phyloP scores from a whole-genome alignment of 1,140 invertebrate species.

The Antheraea pernyi region DNA sequence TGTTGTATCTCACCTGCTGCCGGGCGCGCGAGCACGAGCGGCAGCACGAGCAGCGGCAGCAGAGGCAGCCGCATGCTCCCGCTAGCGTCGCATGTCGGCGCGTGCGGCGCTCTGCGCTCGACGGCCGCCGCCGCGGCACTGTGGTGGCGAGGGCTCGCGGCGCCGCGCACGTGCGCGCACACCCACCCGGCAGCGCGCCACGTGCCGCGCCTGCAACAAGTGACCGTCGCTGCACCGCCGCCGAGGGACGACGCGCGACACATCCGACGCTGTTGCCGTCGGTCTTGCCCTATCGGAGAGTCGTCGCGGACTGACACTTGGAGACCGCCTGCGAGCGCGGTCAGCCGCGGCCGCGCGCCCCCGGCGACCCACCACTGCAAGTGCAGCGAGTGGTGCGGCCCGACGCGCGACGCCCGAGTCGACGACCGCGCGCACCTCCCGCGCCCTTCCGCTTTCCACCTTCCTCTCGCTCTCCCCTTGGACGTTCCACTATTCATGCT shows the following conservation, averaged over 20 bases:
- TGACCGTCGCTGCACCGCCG: conserved; percentile 31
- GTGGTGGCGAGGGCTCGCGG: conserved; percentile 26
- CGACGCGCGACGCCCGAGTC: conserved; percentile 24
- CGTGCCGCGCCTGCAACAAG: conserved; percentile 39
- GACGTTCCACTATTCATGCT: conserved; percentile 8
- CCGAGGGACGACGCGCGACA: conserved; percentile 34
- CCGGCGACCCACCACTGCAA: conserved; percentile 33
- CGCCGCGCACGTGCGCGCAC: conserved; percentile 39
- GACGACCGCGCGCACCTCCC: conserved; percentile 42
- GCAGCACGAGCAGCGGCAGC: conserved; percentile 70
- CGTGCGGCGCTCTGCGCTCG: conserved; percentile 57
- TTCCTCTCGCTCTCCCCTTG: not conserved
- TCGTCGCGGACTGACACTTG: conserved; percentile 53
- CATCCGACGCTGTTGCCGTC: conserved; percentile 48
- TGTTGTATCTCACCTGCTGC: conserved; percentile 54
- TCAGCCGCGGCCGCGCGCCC: conserved; percentile 33
- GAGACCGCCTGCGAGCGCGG: conserved; percentile 27
- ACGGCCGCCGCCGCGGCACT: conserved; percentile 50
- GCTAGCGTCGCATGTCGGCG: conserved; percentile 64
- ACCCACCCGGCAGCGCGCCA: conserved; percentile 36
- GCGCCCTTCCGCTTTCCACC: conserved; percentile 25
- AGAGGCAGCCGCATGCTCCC: conserved; percentile 67
- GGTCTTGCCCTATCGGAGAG: conserved; percentile 53
- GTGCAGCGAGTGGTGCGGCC: conserved; percentile 37
- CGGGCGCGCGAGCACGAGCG: conserved; percentile 69